Evolutionary conservation across 1,140 invertebrate species (phyloP), one percentile per base, ranked within the genome.

Genomic region (Leucophenga varia): DNA sequence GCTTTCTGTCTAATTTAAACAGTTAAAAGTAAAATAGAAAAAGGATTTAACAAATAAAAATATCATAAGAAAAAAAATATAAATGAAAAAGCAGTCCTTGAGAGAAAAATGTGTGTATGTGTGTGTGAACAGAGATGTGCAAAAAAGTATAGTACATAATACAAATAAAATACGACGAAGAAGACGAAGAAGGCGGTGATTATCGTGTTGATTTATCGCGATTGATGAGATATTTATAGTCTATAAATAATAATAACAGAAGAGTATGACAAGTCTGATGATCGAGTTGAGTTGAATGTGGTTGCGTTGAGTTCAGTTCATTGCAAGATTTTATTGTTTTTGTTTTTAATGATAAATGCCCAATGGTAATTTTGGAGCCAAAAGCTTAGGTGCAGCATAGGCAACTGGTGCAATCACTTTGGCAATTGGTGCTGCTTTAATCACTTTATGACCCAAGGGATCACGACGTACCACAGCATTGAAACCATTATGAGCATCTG

Each of bases 401-500:
- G 47, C 52, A 28, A 52, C 46, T 43, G 51, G 49, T 4, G 45
- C 45, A 17, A 52, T 19, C 4, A 48, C 41, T 31, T 54, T 52
- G 39, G 54, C 49, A 34, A 65, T 47, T 49, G 72, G 74, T 45
- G 64, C 64, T 79, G 52, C 80, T 70, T 67, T 80, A 19, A 76
- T 55, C 18, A 77, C 61, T 50, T 75, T 74, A 0, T 75, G 69
- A 8, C 74, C 74, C 41, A 75, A 68, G 2, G 74, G 76, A 35
- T 70, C 71, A 43, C 75, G 76, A 54, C 77, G 77, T 0, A 79
- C 77, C 16, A 79, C 71, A 1, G 77, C 78, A 55, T 78, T 79
- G 52, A 77, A 77, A 28, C 75, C 72, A 39, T 72, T 75, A 28
- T 75, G 72, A n/a, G 79, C 76, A 64, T 82, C 81, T 37, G 81